Conservation (phyloP, 2,797 vertebrate genomes). For the Lerista edwardsae region DNA sequence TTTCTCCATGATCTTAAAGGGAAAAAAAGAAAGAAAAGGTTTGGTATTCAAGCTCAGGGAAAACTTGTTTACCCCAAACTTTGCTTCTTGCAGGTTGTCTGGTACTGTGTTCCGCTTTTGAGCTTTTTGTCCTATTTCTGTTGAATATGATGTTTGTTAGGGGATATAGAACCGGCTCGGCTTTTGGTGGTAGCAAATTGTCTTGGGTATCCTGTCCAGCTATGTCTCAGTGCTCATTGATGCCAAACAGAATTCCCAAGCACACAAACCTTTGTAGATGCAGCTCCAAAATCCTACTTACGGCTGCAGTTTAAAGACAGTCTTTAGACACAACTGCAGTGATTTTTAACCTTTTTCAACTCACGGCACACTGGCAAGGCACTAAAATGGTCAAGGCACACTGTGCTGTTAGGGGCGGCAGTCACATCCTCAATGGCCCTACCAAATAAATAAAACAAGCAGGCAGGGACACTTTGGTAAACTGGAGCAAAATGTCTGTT, state of each 20-base stretch:
- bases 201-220: background rate
- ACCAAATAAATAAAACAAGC: background rate
- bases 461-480: background rate
- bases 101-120: background rate
- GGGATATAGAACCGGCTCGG: background rate
- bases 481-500: background rate
- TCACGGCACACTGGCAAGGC: too few species aligned
- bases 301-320: background rate
- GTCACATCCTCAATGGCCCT: too few species aligned
- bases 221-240: background rate
- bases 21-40: slow-evolving; percentile 16
- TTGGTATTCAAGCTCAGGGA: slow-evolving; percentile 39
- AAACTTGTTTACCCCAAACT: slow-evolving; percentile 49
- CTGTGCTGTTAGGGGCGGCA: too few species aligned
- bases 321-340: background rate
- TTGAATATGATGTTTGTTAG: background rate
- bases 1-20: slow-evolving; percentile 57
- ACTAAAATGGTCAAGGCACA: too few species aligned
- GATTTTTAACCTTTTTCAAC: too few species aligned
- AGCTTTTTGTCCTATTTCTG: background rate
- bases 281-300: background rate
- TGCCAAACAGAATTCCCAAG: background rate
- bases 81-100: slow-evolving; percentile 42
- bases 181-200: background rate
- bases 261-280: background rate